Percentiles rank a stretch among this genome's conserved stretches.
Evolutionary conservation across 1,140 invertebrate genomes (phyloP).

Genomic region (Trichomalopsis sarcophagae): DNA sequence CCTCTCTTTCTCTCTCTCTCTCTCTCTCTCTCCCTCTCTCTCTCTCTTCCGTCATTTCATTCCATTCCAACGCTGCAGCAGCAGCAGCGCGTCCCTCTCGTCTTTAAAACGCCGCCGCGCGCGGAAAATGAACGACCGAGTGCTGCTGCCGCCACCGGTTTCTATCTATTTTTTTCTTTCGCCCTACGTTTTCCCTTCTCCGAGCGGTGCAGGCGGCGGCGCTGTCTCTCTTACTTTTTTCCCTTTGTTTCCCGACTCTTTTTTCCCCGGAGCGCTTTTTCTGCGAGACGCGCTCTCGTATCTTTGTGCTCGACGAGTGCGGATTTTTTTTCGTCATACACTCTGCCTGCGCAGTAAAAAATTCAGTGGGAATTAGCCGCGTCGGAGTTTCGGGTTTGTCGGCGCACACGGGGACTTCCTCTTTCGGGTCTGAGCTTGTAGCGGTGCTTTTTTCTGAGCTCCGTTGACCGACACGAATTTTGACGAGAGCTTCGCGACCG

Average conservation of each 20-base stretch:
- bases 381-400: not conserved
- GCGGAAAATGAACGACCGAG: slow-evolving; percentile 50
- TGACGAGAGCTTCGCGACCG: not conserved
- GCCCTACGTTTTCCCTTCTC: slow-evolving; percentile 38
- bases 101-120: slow-evolving; percentile 52
- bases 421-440: not conserved
- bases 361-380: slow-evolving; percentile 50
- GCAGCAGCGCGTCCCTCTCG: slow-evolving; percentile 62
- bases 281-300: not conserved
- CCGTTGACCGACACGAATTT: not conserved
- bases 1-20: slow-evolving; percentile 55
- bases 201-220: not conserved
- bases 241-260: not conserved
- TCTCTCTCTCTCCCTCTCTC: slow-evolving; percentile 53
- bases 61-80: slow-evolving; percentile 58
- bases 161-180: slow-evolving; percentile 7
- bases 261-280: slow-evolving; percentile 28
- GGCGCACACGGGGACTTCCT: not conserved
- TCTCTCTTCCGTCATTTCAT: slow-evolving; percentile 54
- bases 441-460: no score
- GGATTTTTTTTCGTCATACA: slow-evolving; percentile 41
- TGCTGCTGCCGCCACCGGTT: slow-evolving; percentile 9
- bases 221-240: slow-evolving; percentile 30
- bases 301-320: slow-evolving; percentile 24
- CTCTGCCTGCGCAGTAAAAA: slow-evolving; percentile 28